Base-by-base conservation (phyloP, 2,888 invertebrate species). In the Acrobasis suavella region DNA sequence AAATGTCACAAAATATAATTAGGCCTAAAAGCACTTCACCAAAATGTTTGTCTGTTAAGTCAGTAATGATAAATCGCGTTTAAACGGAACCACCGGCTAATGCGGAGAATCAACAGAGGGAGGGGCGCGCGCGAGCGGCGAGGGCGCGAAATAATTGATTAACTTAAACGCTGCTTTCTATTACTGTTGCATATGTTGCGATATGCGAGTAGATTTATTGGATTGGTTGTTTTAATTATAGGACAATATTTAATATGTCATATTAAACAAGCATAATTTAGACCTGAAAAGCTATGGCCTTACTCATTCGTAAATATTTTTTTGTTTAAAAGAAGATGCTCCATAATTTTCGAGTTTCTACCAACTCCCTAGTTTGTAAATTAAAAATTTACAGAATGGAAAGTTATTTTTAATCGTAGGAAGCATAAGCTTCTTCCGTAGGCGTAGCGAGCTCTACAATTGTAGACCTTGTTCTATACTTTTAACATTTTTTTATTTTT, bases 131-230 rank as follows among this genome's bases (percentile, higher is more conserved):
- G 55, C 8, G 46, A 14, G 42, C 39, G 17, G 56, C 15, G 56
- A 9, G 50, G 55, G 62, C 58, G 58, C 65, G 72, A 80, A 80
- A 84, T 86, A 91, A 91, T 91, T 91, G 91, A 92, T 91, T 88
- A 86, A 83, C 72, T 85, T 83, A 87, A 90, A 87, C 83, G 81
- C 85, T 80, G 80, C 85, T 83, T 87, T 89, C 87, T 80, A 77
- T 77, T 87, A 87, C 90, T 86, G 83, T 82, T 89, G 85, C 91
- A 91, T 92, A 92, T 91, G 91, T 87, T 87, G 67, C 75, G 64
- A 64, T 67, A 62, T 64, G 64, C 68, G 73, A 67, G 70, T 74
- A 70, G 69, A 69, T 71, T 65, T 68, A 70, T 70, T 67, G 65
- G 59, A 70, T 70, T 67, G 65, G 59, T 50, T 51, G 39, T 52